Percentiles rank a stretch among this genome's conserved stretches.
Evolutionary conservation across 2,888 invertebrate genomes (phyloP).

Genomic region (Hyposoter dolosus): DNA sequence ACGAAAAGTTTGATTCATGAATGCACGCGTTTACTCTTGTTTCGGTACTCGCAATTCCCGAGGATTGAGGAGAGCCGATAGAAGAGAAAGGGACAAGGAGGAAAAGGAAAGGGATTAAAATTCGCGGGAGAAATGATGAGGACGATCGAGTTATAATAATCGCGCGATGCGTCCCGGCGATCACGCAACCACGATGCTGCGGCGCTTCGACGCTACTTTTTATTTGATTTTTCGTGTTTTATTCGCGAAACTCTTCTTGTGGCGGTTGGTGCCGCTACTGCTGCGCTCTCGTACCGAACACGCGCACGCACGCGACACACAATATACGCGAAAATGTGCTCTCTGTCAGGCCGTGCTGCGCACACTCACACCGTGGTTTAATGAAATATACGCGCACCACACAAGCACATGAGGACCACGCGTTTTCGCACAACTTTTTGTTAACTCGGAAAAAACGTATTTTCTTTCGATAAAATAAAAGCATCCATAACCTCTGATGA

Average conservation of each 20-base stretch:
- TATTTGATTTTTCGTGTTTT: conserved; percentile 4
- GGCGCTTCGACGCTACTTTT: conserved; percentile 53
- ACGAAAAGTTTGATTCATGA: background rate
- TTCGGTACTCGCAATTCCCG: background rate
- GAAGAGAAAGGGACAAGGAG: background rate
- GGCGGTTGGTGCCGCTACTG: conserved; percentile 41
- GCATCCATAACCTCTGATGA: background rate
- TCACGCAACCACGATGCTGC: conserved; percentile 68
- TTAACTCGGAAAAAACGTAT: background rate
- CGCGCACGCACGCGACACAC: conserved; percentile 35
- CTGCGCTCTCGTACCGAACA: conserved; percentile 37
- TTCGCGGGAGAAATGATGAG: conserved; percentile 19
- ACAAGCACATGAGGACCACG: conserved; percentile 1
- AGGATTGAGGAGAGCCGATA: background rate
- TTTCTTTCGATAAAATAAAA: background rate
- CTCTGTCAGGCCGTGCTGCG: conserved; percentile 22
- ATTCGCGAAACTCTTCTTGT: conserved; percentile 26
- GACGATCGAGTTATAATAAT: conserved; percentile 24
- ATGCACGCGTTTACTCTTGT: background rate
- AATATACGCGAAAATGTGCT: conserved; percentile 11
- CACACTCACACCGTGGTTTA: conserved; percentile 41
- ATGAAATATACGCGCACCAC: background rate
- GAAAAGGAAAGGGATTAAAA: conserved; percentile 28
- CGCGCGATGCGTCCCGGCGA: conserved; percentile 55
- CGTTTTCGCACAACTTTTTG: conserved; percentile 11